phyloP scores from a whole-genome alignment of 1,140 invertebrate species.

The Monomorium pharaonis region DNA sequence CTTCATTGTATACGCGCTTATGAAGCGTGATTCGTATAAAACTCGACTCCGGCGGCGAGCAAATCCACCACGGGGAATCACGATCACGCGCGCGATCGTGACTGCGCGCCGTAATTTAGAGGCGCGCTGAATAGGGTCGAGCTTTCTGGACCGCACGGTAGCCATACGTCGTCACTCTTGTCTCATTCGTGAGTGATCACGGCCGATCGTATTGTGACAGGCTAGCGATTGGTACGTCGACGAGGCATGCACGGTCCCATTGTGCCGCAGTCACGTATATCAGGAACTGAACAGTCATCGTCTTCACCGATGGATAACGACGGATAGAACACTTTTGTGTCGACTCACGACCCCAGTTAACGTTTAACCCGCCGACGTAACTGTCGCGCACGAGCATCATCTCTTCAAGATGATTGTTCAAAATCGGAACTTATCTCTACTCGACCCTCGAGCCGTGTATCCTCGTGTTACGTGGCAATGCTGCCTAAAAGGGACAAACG shows the following conservation, averaged over 20 bases:
- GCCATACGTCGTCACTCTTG: constrained; percentile 69
- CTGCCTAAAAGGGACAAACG: neutral
- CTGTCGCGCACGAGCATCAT: constrained; percentile 50
- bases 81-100: constrained; percentile 73
- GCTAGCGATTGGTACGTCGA: constrained; percentile 73
- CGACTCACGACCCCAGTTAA: constrained; percentile 67
- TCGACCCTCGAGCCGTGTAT: neutral
- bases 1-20: constrained; percentile 36
- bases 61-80: constrained; percentile 63
- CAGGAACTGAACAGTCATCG: constrained; percentile 72
- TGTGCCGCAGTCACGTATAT: constrained; percentile 75
- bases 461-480: neutral
- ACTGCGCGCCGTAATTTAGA: constrained; percentile 63
- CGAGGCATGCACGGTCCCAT: constrained; percentile 68
- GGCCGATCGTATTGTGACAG: constrained; percentile 75
- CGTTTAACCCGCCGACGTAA: constrained; percentile 54
- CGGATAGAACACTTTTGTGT: constrained; percentile 67
- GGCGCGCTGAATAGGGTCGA: constrained; percentile 63
- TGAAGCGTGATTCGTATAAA: constrained; percentile 56
- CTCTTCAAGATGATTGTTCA: constrained; percentile 44
- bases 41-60: constrained; percentile 8
- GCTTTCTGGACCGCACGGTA: constrained; percentile 64
- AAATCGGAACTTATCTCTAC: constrained; percentile 36
- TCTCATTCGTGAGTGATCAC: constrained; percentile 72
- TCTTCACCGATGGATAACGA: constrained; percentile 65